Conservation (phyloP, 2,888 invertebrate genomes). For the Phyllotreta striolata region DNA sequence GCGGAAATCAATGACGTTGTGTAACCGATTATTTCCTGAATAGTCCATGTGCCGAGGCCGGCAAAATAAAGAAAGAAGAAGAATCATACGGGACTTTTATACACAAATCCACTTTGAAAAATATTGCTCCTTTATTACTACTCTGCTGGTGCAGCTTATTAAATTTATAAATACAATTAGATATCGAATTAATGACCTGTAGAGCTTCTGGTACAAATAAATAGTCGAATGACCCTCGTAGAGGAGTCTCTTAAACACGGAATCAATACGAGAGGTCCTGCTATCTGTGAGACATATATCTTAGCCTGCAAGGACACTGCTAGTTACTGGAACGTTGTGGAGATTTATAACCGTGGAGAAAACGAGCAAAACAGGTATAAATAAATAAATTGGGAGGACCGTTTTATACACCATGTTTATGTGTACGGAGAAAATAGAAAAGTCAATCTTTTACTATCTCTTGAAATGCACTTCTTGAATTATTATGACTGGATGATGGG, state of each 20-base stretch:
- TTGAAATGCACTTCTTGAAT: slow-evolving; percentile 41
- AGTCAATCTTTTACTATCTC: slow-evolving; percentile 42
- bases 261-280: slow-evolving; percentile 59
- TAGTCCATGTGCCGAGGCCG: slow-evolving; percentile 2
- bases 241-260: slow-evolving; percentile 58
- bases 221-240: slow-evolving; percentile 35
- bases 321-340: slow-evolving; percentile 55
- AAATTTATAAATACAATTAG: too few species aligned
- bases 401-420: slow-evolving; percentile 43
- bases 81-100: too few species aligned
- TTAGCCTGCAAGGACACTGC: slow-evolving; percentile 57
- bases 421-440: slow-evolving; percentile 41
- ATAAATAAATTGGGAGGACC: slow-evolving; percentile 48
- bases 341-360: slow-evolving; percentile 54
- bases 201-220: not conserved
- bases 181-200: too few species aligned
- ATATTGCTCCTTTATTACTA: too few species aligned
- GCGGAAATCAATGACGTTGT: slow-evolving; percentile 42
- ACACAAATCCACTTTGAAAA: too few species aligned
- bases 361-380: slow-evolving; percentile 55
- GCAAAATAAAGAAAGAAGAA: not conserved
- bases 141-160: too few species aligned
- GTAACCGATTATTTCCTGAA: slow-evolving; percentile 27
- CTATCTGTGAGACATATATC: slow-evolving; percentile 59
- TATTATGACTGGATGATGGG: slow-evolving; percentile 39